These are phyloP conservation scores for Sarcophaga variegata DNA, from an alignment of 2,888 invertebrate species.

Conservation along the genomic window DNA sequence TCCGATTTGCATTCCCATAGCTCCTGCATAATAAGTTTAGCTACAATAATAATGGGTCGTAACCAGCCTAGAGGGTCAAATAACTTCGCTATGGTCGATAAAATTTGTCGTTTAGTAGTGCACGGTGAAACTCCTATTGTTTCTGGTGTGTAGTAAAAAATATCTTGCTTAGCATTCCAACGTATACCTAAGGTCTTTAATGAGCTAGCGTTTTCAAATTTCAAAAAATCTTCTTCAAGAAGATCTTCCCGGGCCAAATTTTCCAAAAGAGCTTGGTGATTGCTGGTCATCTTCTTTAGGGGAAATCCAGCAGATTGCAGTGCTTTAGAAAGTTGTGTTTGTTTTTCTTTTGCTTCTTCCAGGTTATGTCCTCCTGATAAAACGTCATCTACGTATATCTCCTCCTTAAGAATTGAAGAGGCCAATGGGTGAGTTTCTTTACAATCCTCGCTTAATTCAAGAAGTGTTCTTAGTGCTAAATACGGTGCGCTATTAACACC, in stretches of 20 bases:
- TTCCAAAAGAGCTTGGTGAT: not conserved
- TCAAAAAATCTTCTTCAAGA: not conserved
- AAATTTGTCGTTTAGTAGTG: not conserved
- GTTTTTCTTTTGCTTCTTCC: not conserved
- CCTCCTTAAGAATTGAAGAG: not conserved
- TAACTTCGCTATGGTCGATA: not conserved
- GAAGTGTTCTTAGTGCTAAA: not conserved
- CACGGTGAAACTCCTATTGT: not conserved
- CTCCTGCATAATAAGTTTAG: too few species aligned
- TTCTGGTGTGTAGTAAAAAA: not conserved
- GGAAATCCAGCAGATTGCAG: not conserved
- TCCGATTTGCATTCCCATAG: too few species aligned
- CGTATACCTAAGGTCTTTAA: not conserved
- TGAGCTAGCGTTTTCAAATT: not conserved
- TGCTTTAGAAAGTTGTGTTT: not conserved
- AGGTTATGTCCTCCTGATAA: not conserved
- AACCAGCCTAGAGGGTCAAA: too few species aligned
- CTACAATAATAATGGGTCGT: too few species aligned
- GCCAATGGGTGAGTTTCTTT: not conserved
- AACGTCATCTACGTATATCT: too few species aligned
- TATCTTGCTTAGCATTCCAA: not conserved
- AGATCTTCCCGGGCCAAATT: too few species aligned
- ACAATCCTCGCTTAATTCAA: not conserved
- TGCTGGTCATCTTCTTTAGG: not conserved
- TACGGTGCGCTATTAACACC: not conserved